Evolutionary conservation across 2,113 vertebrate genomes (phyloP).

Genomic region (Ranitomeya variabilis): DNA sequence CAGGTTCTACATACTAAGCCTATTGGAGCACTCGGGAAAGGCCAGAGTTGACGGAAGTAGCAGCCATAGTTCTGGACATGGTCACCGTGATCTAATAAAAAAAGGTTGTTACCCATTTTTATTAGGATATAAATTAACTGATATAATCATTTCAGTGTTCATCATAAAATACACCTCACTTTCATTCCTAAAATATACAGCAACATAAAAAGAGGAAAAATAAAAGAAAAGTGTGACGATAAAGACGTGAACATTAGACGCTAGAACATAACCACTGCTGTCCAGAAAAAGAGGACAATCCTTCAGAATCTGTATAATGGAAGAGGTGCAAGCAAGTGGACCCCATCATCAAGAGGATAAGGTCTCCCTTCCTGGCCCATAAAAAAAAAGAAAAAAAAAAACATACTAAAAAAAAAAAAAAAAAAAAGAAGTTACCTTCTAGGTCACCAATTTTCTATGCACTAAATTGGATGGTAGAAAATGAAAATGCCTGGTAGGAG

Average conservation of each 20-base stretch:
- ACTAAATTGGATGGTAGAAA: constrained; percentile 46
- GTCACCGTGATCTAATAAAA: constrained; percentile 8
- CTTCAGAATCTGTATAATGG: constrained; percentile 4
- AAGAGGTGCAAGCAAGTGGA: background rate
- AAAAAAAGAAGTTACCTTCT: background rate
- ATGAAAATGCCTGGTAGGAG: background rate
- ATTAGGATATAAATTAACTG: constrained; percentile 52
- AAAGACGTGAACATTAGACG: constrained; percentile 14
- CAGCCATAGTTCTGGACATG: background rate
- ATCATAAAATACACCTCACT: constrained; percentile 42
- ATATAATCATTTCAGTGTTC: constrained; percentile 23
- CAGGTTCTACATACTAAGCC: background rate
- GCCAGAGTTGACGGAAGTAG: background rate
- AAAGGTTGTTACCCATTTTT: constrained; percentile 25
- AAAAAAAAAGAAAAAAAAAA: background rate
- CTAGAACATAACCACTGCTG: background rate
- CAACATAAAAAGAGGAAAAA: background rate
- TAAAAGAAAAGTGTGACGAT: background rate
- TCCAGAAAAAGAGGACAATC: constrained; percentile 13
- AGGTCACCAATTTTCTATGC: background rate
- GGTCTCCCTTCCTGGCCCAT: background rate
- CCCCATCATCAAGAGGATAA: background rate
- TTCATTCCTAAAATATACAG: constrained; percentile 43
- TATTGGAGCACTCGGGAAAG: background rate
- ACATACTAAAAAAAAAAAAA: too few species aligned